phyloP scores from a whole-genome alignment of 2,888 invertebrate genomes.

The Caenorhabditis parvicauda region DNA sequence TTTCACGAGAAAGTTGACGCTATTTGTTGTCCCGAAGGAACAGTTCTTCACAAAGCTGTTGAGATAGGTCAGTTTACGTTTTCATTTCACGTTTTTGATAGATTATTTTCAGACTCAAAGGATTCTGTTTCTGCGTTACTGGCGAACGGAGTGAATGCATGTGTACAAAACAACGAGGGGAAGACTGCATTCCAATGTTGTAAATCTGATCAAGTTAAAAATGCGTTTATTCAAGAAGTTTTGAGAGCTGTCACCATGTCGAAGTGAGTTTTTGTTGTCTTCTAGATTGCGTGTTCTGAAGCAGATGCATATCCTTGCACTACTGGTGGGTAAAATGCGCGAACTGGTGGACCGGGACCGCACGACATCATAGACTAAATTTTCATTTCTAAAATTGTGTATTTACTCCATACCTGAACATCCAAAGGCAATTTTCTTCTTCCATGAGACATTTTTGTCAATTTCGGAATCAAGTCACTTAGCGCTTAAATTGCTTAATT shows the following conservation, averaged over 20 bases:
- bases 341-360: constrained; percentile 18
- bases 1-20: constrained; percentile 44
- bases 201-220: constrained; percentile 65
- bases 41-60: constrained; percentile 64
- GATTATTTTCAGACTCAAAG: constrained; percentile 34
- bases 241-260: constrained; percentile 71
- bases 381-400: neutral
- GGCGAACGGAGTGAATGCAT: constrained; percentile 70
- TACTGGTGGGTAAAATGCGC: constrained; percentile 18
- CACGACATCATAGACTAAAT: constrained; percentile 18
- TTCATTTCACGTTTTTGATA: neutral
- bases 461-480: too few species aligned
- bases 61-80: constrained; percentile 29
- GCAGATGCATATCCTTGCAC: constrained; percentile 1
- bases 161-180: constrained; percentile 68
- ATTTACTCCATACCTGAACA: constrained; percentile 9
- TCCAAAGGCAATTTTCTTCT: constrained; percentile 15
- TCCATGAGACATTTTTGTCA: too few species aligned
- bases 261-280: constrained; percentile 65
- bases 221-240: constrained; percentile 70
- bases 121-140: constrained; percentile 69
- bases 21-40: constrained; percentile 61
- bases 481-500: too few species aligned
- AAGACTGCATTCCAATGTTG: constrained; percentile 68
- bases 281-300: constrained; percentile 7